phyloP scores from a whole-genome alignment of 2,797 vertebrate genomes.

The Mormyrops boulengeri region DNA sequence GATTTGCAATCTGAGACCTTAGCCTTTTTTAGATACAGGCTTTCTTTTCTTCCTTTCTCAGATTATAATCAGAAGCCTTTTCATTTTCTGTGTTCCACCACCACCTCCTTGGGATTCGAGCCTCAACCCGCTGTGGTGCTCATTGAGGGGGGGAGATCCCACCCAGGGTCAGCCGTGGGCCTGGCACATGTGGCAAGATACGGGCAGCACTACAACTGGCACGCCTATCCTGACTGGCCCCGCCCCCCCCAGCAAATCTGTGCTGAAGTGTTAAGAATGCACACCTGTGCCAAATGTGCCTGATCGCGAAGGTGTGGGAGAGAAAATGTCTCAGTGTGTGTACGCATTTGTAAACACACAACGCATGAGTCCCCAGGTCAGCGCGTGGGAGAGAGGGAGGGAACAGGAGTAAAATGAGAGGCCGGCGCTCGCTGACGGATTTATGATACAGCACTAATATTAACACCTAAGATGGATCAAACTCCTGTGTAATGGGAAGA shows the following conservation, averaged over 20 bases:
- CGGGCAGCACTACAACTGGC: neutral
- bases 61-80: neutral
- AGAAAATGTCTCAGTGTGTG: neutral
- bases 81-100: neutral
- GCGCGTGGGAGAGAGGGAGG: neutral
- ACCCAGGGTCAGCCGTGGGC: neutral
- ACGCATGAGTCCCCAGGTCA: slow-evolving; percentile 14
- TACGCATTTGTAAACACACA: slow-evolving; percentile 4
- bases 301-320: slow-evolving; percentile 4
- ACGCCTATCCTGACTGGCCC: neutral
- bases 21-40: neutral
- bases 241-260: neutral
- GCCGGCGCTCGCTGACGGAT: neutral
- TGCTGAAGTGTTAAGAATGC: slow-evolving; percentile 14
- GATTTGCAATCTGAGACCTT: neutral
- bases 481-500: slow-evolving; percentile 30
- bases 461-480: slow-evolving; percentile 18
- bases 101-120: neutral
- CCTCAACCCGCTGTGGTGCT: neutral
- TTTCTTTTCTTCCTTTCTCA: neutral
- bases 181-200: neutral
- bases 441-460: slow-evolving; percentile 5
- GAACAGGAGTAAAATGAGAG: neutral
- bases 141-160: neutral
- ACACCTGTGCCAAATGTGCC: slow-evolving; percentile 15